Conservation (phyloP, 2,888 invertebrate genomes). For the Mythimna albipuncta region DNA sequence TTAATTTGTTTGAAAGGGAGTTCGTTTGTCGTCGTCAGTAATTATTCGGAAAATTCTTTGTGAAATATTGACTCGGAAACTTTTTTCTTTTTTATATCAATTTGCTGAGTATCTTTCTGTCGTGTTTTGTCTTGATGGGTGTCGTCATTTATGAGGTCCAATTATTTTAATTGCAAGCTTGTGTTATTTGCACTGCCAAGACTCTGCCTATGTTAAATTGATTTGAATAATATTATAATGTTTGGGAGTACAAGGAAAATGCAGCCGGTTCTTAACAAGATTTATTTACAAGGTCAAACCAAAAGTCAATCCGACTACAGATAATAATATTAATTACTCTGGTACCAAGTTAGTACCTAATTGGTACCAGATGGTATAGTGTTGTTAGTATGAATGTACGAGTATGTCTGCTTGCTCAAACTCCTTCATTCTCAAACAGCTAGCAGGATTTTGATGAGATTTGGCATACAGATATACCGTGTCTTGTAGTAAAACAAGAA, state of each 20-base stretch:
- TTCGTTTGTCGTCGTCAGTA: conserved; percentile 26
- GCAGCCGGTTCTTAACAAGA: too few species aligned
- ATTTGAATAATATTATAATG: not conserved
- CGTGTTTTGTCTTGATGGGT: not conserved
- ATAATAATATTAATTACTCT: too few species aligned
- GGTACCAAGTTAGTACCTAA: too few species aligned
- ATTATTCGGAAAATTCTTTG: conserved; percentile 37
- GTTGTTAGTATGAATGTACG: too few species aligned
- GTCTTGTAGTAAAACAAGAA: not conserved
- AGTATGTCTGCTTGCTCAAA: not conserved
- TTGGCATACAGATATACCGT: not conserved
- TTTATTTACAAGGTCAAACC: too few species aligned
- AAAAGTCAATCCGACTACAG: too few species aligned
- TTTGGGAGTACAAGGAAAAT: too few species aligned
- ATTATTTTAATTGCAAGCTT: conserved; percentile 24
- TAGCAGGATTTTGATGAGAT: not conserved
- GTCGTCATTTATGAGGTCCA: conserved; percentile 14
- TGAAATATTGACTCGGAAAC: conserved; percentile 24
- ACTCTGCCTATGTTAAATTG: not conserved
- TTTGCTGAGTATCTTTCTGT: conserved; percentile 24
- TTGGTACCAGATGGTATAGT: too few species aligned
- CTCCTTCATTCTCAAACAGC: not conserved
- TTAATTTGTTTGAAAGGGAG: conserved; percentile 14
- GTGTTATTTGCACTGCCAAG: not conserved
- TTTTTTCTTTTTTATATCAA: conserved; percentile 29